Evolutionary conservation across 1,140 invertebrate species (phyloP).

Genomic region (Ceratosolen solmsi): DNA sequence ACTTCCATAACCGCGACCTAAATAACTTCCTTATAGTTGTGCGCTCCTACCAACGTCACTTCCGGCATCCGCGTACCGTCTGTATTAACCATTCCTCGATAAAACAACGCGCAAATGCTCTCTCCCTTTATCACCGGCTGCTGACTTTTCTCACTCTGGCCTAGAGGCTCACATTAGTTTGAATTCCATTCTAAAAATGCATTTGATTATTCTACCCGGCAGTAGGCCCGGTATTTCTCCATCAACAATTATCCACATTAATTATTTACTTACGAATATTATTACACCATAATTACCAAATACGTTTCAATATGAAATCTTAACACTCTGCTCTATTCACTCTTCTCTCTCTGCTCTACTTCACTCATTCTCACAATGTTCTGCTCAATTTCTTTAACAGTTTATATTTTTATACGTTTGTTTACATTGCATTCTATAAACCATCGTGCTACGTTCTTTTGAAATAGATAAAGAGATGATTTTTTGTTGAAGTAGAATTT

Average conservation of each 20-base stretch:
- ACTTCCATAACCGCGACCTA: conserved; percentile 48
- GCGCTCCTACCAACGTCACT: conserved; percentile 1
- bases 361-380: not conserved
- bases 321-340: too few relatives aligned
- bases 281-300: too few relatives aligned
- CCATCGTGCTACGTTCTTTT: too few relatives aligned
- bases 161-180: not conserved
- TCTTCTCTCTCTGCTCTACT: too few relatives aligned
- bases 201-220: not conserved
- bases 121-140: not conserved
- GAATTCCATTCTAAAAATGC: not conserved
- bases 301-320: too few relatives aligned
- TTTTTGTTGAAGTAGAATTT: too few relatives aligned
- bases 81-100: conserved; percentile 42
- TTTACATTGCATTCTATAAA: not conserved
- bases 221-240: not conserved
- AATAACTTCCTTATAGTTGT: conserved; percentile 48
- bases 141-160: not conserved
- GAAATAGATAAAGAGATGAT: too few relatives aligned
- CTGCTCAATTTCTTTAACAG: not conserved
- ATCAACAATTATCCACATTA: not conserved
- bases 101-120: conserved; percentile 24
- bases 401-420: not conserved
- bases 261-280: not conserved
- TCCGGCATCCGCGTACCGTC: conserved; percentile 15